Conservation (phyloP, 2,797 vertebrate species). For the Nothura maculosa region DNA sequence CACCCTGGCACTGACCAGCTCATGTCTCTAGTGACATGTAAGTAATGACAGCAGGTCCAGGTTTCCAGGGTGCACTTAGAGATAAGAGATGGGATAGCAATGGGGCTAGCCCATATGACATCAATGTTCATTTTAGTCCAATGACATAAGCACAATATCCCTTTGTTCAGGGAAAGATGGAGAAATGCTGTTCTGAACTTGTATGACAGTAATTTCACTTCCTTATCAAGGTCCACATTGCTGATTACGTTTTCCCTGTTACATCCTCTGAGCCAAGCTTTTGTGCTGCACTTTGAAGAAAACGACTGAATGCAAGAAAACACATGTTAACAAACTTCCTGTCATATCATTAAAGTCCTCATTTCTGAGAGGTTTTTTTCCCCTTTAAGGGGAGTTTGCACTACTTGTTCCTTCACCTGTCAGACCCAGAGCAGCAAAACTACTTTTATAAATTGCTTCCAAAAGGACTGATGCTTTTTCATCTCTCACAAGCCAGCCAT, state of each 20-base stretch:
- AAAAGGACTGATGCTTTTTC: background rate
- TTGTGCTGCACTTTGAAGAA: background rate
- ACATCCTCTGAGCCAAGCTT: conserved; percentile 1
- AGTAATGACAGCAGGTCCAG: background rate
- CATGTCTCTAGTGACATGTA: accelerated
- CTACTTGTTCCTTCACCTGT: background rate
- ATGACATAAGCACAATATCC: background rate
- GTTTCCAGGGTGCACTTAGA: background rate
- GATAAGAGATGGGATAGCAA: background rate
- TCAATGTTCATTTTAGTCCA: background rate
- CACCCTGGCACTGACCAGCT: accelerated
- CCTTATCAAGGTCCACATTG: background rate
- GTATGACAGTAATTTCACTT: conserved; percentile 19
- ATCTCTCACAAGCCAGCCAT: background rate
- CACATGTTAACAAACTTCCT: background rate
- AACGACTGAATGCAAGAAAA: background rate
- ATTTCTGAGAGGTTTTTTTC: background rate
- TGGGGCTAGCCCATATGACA: background rate
- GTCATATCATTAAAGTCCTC: background rate
- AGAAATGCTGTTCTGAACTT: background rate
- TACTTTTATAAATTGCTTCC: background rate
- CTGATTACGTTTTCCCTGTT: conserved; percentile 18
- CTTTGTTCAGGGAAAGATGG: background rate
- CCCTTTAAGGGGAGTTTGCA: background rate
- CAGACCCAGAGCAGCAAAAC: background rate